A percentile compares a stretch with the other conserved stretches of the same genome.
Evolutionary conservation across 2,797 vertebrate genomes (phyloP).

Genomic region (Rhinoraja longicauda): DNA sequence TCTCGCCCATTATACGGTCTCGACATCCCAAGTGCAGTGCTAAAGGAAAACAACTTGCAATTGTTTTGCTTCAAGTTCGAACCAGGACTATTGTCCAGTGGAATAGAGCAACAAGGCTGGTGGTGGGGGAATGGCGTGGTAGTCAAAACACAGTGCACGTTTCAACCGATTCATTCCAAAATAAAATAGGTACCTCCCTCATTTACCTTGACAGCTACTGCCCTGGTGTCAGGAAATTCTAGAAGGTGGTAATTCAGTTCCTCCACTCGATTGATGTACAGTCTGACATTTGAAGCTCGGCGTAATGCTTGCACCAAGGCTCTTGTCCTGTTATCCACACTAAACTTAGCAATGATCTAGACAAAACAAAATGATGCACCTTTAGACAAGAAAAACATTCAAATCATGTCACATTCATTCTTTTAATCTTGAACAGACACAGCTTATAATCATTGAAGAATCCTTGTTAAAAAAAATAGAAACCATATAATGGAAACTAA

Average conservation of each 20-base stretch:
- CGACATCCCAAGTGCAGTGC: neutral
- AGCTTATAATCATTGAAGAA: neutral
- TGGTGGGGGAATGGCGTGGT: too few species aligned
- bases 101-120: neutral
- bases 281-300: slow-evolving; percentile 73
- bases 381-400: neutral
- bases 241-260: slow-evolving; percentile 89
- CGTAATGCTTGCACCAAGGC: slow-evolving; percentile 82
- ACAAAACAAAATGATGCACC: slow-evolving; percentile 40
- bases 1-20: too few species aligned
- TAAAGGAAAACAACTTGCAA: neutral
- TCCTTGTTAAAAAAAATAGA: neutral
- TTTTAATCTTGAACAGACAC: neutral
- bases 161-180: neutral
- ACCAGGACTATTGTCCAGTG: neutral
- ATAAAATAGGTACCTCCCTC: too few species aligned
- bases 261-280: slow-evolving; percentile 88
- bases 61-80: neutral
- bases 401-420: neutral
- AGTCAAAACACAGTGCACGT: too few species aligned
- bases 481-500: neutral
- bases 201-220: slow-evolving; percentile 82
- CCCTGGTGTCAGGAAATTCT: slow-evolving; percentile 88
- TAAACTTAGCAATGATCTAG: slow-evolving; percentile 92
- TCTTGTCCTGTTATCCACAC: slow-evolving; percentile 90